Evolutionary conservation across 1,140 invertebrate species (phyloP).

Genomic region (Globodera rostochiensis): DNA sequence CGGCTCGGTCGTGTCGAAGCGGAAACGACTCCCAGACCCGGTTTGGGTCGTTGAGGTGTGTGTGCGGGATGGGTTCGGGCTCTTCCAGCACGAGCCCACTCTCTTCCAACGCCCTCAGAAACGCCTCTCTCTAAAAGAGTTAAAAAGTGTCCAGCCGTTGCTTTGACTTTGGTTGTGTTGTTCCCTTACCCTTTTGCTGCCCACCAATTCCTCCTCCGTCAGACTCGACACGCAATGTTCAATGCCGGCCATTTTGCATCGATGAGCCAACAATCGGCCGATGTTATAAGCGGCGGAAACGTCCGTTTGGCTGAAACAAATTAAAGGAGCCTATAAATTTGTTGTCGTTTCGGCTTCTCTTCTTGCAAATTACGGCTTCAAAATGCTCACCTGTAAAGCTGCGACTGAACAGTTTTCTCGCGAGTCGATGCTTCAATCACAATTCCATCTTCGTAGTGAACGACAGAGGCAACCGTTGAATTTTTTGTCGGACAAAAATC

Average conservation of each 20-base stretch:
- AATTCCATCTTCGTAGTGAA: constrained; percentile 77
- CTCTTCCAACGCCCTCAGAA: constrained; percentile 47
- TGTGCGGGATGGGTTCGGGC: constrained; percentile 38
- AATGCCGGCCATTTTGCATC: constrained; percentile 82
- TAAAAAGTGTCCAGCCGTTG: no score
- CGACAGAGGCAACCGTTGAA: constrained; percentile 71
- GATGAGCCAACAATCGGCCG: constrained; percentile 77
- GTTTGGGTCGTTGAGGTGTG: constrained; percentile 53
- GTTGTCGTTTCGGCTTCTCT: no score
- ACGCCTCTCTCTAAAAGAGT: constrained; percentile 35
- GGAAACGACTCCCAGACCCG: constrained; percentile 48
- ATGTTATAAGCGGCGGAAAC: constrained; percentile 77
- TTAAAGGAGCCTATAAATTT: neutral
- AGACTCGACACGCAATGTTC: constrained; percentile 48
- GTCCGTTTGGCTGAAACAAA: constrained; percentile 70
- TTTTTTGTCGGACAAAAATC: constrained; percentile 51
- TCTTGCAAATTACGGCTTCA: constrained; percentile 12
- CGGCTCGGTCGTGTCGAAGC: constrained; percentile 36
- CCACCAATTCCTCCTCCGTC: constrained; percentile 35
- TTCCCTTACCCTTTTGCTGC: constrained; percentile 35
- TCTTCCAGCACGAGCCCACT: constrained; percentile 45
- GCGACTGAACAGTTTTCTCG: constrained; percentile 81
- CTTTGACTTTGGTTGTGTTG: neutral
- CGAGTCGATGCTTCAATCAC: constrained; percentile 78
- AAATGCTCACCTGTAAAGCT: constrained; percentile 74